These are phyloP conservation scores for Melanogrammus aeglefinus DNA, from an alignment of 2,797 vertebrate species.

Conservation along the genomic window DNA sequence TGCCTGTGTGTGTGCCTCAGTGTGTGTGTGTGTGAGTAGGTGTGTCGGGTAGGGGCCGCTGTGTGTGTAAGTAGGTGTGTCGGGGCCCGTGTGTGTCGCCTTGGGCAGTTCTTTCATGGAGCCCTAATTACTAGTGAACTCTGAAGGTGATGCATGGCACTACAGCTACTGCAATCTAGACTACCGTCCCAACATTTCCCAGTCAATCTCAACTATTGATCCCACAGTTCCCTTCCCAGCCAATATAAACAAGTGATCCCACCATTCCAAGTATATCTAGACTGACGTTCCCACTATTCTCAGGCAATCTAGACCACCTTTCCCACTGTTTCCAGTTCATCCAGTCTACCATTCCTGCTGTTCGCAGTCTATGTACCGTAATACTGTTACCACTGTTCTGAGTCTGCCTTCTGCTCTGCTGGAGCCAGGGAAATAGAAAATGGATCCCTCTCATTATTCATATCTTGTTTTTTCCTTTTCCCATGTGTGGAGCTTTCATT, in stretches of 20 bases:
- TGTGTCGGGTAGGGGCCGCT: neutral
- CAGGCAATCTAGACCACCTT: too few species aligned
- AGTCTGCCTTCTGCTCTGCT: too few species aligned
- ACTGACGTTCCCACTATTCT: too few species aligned
- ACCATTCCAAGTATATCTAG: too few species aligned
- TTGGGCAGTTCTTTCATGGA: slow-evolving; percentile 28
- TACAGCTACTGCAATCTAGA: slow-evolving; percentile 68
- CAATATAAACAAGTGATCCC: slow-evolving; percentile 30
- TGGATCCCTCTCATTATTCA: too few species aligned
- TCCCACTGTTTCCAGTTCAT: too few species aligned
- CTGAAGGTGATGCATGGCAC: slow-evolving; percentile 56
- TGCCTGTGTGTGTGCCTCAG: too few species aligned
- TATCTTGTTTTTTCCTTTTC: too few species aligned
- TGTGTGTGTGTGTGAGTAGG: slow-evolving; percentile 14
- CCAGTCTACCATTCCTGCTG: too few species aligned
- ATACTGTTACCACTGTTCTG: neutral
- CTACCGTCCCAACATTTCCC: slow-evolving; percentile 35
- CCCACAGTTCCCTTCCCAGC: slow-evolving; percentile 9
- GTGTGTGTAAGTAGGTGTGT: slow-evolving; percentile 4
- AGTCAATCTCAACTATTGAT: slow-evolving; percentile 23
- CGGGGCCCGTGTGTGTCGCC: slow-evolving; percentile 6
- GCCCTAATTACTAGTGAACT: slow-evolving; percentile 59
- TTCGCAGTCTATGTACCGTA: too few species aligned
- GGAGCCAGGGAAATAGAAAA: too few species aligned
- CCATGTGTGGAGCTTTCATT: too few species aligned